Evolutionary conservation across 2,113 vertebrate genomes (phyloP).

Genomic region (Orcinus orca): DNA sequence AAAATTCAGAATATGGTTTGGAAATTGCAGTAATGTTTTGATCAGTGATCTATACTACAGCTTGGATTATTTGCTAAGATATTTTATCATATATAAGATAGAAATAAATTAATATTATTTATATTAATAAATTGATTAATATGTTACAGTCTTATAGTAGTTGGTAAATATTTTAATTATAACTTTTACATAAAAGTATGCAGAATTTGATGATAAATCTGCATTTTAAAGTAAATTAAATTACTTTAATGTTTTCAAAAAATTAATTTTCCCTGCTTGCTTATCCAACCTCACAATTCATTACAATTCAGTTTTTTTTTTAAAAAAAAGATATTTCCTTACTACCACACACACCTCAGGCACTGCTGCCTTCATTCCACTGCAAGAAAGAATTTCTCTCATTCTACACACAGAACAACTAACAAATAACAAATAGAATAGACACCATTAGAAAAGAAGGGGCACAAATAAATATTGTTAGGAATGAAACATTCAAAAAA

Average conservation of each 20-base stretch:
- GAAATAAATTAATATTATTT: not conserved
- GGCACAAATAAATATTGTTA: not conserved
- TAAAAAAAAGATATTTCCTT: not conserved
- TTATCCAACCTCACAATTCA: not conserved
- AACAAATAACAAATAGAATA: not conserved
- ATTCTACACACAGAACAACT: not conserved
- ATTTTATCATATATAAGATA: not conserved
- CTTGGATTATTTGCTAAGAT: not conserved
- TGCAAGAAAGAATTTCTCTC: not conserved
- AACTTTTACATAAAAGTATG: not conserved
- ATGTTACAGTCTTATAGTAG: not conserved
- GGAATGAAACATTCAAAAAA: not conserved
- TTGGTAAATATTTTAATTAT: not conserved
- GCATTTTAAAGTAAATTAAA: not conserved
- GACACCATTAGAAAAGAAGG: not conserved
- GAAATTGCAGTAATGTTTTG: not conserved
- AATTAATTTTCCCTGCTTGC: not conserved
- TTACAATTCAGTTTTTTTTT: not conserved
- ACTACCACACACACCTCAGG: not conserved
- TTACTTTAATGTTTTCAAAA: not conserved
- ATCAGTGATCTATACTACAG: not conserved
- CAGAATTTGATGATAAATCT: not conserved
- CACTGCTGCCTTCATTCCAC: not conserved
- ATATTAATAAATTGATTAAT: not conserved
- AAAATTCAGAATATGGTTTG: not conserved